Evolutionary conservation across 2,888 invertebrate species (phyloP), one percentile per base, ranked within the genome.

Genomic region (Kuschelorhynchus macadamiae): DNA sequence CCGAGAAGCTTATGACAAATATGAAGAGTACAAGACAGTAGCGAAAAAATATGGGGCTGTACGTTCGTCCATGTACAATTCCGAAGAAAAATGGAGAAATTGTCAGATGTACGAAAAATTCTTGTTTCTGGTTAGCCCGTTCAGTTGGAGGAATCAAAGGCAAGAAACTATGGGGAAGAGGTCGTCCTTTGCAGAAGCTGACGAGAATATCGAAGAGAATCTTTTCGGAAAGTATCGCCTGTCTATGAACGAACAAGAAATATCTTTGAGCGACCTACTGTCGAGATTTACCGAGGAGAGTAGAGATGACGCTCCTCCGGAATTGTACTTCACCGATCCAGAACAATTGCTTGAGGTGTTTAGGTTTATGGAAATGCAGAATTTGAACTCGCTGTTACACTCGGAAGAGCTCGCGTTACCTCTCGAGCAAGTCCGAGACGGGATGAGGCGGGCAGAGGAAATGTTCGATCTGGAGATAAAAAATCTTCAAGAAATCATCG

Each of bases 21-120:
- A 81, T 63, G 78, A 77, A 25, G 85, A 86, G 67, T 81, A 86
- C 67, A 83, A 86, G 75, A 77, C 81, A 71, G 77, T 87, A 17
- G 85, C 86, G 0, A 81, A 81, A 70, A 80, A 81, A 50, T 81
- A 78, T 53, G 79, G 78, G 3, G 78, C 80, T 2, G 69, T 86
- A 20, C 82, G 85, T 55, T 82, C 83, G 0, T 74, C 78, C 4
- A 83, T 91, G 17, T 86, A 89, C 67, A 85, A 86, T 18, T 83
- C 89, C 60, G 89, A 90, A 74, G 90, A 89, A 75, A 85, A 85
- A 71, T 91, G 89, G 85, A 80, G 87, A 50, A 82, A 86, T 46
- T 87, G 87, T 63, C 89, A 89, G 78, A 87, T 88, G 80, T 91
- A 90, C 79, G 90, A 90, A 56, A 86, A 88, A 74, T 91, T 91